Conservation (phyloP, 2,113 vertebrate species). For the Nesoenas mayeri region DNA sequence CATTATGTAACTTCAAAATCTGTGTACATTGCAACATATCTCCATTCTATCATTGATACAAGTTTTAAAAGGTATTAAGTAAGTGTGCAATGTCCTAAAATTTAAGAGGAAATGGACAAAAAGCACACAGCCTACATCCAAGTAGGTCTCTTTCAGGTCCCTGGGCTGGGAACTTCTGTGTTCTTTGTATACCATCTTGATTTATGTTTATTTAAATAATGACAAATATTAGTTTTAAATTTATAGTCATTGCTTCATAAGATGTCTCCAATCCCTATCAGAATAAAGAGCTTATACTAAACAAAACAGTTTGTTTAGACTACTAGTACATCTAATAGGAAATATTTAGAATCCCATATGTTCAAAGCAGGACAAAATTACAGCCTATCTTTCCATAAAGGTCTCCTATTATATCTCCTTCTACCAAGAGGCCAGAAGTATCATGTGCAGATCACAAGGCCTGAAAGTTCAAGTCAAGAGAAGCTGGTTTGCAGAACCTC, state of each 20-base stretch:
- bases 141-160: background rate
- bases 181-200: background rate
- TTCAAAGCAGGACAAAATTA: background rate
- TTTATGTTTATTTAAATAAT: slow-evolving; percentile 47
- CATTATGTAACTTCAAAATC: background rate
- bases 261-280: background rate
- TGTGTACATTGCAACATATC: background rate
- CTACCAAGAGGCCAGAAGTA: background rate
- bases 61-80: background rate
- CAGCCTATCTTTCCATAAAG: background rate
- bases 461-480: background rate
- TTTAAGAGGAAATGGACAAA: background rate
- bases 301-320: slow-evolving; percentile 47
- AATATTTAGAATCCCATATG: background rate
- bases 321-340: slow-evolving; percentile 18
- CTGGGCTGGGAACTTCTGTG: background rate
- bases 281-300: slow-evolving; percentile 48
- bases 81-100: background rate
- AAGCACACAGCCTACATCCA: background rate
- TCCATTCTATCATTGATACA: background rate
- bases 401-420: background rate
- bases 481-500: background rate
- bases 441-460: background rate
- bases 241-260: slow-evolving; percentile 25
- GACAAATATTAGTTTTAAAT: slow-evolving; percentile 52